Percentiles rank a stretch among this genome's conserved stretches.
These are phyloP conservation scores for Porphyrio hochstetteri DNA, from an alignment of 2,113 vertebrate genomes.

Conservation along the genomic window DNA sequence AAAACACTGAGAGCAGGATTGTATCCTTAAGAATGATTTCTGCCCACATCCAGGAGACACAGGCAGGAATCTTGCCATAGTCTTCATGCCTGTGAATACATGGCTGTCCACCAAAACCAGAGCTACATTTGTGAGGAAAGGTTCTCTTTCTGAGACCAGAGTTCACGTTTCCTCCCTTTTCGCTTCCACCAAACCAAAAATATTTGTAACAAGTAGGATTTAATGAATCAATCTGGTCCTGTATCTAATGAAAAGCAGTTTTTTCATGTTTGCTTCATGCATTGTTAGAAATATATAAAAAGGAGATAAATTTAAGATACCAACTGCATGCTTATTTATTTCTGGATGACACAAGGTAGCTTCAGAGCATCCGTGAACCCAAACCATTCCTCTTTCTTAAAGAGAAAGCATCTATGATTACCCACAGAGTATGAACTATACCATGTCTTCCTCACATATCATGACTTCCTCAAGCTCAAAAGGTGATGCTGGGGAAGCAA, in stretches of 20 bases:
- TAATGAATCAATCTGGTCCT: background rate
- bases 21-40: background rate
- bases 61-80: background rate
- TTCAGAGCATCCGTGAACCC: background rate
- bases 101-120: background rate
- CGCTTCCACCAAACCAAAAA: background rate
- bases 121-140: background rate
- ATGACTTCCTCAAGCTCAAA: background rate
- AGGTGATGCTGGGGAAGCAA: background rate
- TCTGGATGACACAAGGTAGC: background rate
- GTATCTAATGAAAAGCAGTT: background rate
- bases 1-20: background rate
- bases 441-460: background rate
- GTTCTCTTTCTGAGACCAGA: background rate
- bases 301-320: background rate
- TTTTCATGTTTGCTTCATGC: background rate
- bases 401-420: background rate
- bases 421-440: background rate
- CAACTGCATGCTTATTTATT: background rate
- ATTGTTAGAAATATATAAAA: background rate
- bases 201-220: background rate
- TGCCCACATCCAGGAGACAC: background rate
- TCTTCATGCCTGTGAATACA: background rate
- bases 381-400: background rate
- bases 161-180: background rate